Conservation (phyloP, 2,797 vertebrate genomes). For the Hydrophis major region DNA sequence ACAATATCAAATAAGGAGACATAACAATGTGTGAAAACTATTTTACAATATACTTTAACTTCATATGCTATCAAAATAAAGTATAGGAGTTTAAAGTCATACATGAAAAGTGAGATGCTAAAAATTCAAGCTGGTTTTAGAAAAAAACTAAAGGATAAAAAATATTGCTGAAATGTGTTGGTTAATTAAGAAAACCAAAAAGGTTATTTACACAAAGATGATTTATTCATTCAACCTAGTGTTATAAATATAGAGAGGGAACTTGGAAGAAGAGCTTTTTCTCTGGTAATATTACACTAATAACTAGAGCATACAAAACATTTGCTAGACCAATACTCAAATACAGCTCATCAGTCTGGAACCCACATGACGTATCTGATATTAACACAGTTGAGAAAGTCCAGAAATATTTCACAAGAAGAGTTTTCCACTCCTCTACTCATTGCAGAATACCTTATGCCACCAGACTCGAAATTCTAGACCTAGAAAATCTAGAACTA, state of each 20-base stretch:
- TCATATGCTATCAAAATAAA: neutral
- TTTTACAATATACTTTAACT: neutral
- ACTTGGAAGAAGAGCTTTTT: neutral
- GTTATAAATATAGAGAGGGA: neutral
- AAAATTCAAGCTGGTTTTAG: neutral
- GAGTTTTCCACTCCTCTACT: no score
- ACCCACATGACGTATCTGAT: no score
- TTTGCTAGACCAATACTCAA: no score
- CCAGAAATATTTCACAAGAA: no score
- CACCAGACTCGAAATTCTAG: no score
- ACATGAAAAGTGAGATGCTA: neutral
- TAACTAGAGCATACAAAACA: no score
- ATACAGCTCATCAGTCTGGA: no score
- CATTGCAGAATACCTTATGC: no score
- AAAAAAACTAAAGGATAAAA: neutral
- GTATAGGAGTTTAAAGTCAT: neutral
- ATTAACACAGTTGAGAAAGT: no score
- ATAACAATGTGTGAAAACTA: neutral
- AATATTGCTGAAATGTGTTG: neutral
- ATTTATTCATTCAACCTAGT: neutral
- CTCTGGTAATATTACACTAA: no score
- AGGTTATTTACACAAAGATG: neutral
- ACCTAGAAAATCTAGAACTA: no score
- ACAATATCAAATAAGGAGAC: neutral
- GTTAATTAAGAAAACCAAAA: neutral